Evolutionary conservation across 2,113 vertebrate species (phyloP).

Genomic region (Thoracochromis brauschi): DNA sequence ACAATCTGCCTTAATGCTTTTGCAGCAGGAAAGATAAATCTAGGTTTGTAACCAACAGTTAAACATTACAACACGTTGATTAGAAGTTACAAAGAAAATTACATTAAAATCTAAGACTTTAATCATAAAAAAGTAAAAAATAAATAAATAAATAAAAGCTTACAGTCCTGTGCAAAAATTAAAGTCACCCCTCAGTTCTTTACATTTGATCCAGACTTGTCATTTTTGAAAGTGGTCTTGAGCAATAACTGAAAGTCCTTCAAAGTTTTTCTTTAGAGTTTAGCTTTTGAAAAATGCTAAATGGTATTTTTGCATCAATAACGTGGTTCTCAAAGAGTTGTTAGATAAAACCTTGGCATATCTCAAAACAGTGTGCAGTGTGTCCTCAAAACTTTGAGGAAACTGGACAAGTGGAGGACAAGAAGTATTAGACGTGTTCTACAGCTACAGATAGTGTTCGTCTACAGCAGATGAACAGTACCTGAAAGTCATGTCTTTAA

Average conservation of each 20-base stretch:
- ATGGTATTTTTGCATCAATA: background rate
- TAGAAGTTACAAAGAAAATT: background rate
- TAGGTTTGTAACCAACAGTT: background rate
- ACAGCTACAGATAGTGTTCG: background rate
- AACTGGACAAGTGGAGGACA: background rate
- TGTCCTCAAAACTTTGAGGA: background rate
- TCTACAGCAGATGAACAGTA: background rate
- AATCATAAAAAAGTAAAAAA: background rate
- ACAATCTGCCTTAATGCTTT: background rate
- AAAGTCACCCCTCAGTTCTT: background rate
- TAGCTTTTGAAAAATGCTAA: background rate
- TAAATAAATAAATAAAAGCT: fast-evolving
- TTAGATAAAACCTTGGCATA: background rate
- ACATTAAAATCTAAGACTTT: background rate
- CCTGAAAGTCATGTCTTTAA: background rate
- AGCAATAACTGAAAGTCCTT: background rate
- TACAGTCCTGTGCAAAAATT: background rate
- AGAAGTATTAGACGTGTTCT: background rate
- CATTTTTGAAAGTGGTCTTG: background rate
- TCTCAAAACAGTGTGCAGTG: background rate
- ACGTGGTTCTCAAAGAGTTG: background rate
- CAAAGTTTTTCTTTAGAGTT: background rate
- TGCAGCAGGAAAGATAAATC: background rate
- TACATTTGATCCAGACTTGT: background rate
- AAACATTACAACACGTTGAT: background rate